A percentile compares a stretch with the other conserved stretches of the same genome.
phyloP scores from a whole-genome alignment of 2,113 vertebrate species.

The Calyptommatus sinebrachiatus region DNA sequence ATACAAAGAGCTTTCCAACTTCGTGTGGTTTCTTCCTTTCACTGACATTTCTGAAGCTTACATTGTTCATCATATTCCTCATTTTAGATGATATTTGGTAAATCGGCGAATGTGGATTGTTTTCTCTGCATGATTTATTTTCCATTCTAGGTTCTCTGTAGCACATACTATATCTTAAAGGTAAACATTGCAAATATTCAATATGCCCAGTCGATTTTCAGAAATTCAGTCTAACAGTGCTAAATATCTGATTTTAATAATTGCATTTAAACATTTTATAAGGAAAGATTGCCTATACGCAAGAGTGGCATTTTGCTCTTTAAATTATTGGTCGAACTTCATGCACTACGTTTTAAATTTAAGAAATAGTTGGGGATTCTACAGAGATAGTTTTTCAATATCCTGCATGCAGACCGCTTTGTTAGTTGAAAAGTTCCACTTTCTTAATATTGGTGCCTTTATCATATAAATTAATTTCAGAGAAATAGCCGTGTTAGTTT shows the following conservation, averaged over 20 bases:
- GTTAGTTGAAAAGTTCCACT: background rate
- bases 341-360: background rate
- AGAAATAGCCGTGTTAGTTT: no score
- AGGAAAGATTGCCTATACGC: background rate
- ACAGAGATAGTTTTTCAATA: no score
- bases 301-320: background rate
- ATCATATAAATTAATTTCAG: no score
- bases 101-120: background rate
- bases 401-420: no score
- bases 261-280: background rate
- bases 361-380: background rate
- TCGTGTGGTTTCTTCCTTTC: conserved; percentile 3
- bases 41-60: background rate
- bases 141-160: background rate
- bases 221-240: background rate
- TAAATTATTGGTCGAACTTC: background rate
- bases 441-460: background rate
- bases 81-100: background rate
- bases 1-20: conserved; percentile 22
- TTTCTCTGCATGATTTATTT: background rate
- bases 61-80: background rate
- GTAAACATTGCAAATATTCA: background rate
- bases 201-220: background rate
- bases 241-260: background rate
- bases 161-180: background rate